Evolutionary conservation across 2,888 invertebrate genomes (phyloP), one percentile per base, ranked within the genome.

Genomic region (Tetragnatha montana): DNA sequence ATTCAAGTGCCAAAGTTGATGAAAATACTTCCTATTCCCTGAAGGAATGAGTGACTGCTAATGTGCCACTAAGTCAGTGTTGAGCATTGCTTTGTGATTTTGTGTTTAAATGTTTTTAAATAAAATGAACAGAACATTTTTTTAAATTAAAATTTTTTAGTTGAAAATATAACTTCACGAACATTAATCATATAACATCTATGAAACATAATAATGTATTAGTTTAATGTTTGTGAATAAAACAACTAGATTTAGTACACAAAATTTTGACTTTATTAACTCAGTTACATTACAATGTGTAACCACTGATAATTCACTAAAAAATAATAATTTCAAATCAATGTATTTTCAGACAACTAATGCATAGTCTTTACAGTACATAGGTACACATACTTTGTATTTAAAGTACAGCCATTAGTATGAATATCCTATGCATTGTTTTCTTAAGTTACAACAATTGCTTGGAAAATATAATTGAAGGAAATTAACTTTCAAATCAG

Each of bases 1-100:
- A 82, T 82, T 82, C 81, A 73, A 51, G 81, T 82, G 81, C 81
- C 81, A 82, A 82, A 73, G 73, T 22, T 81, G 47, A 75, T n/a
- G 47, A 12, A 75, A 75, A 60, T 60, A 60, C 10, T 60, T 60
- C 10, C 6, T 60, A 60, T 17, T 60, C 60, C 17, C 35, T 8
- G 4, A 6, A 8, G 60, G 60, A 60, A 60, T 60, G 17, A 60
- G 60, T 60, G 60, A 60, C 60, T 60, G 60, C 60, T 60, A 60
- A 60, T 60, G 60, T 60, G 60, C 60, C 6, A 60, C 60, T 4
- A 60, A 60, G 17, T 8, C 17, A 8, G 60, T 60, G 60, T 60
- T 60, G 10, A 35, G 1, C 12, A 17, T 17, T 60, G 60, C 60
- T 60, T 60, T 60, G 7, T 17, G 12, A 60, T 60, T 60, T 6